Conservation (phyloP, 2,888 invertebrate genomes). For the Cheilosia impressa region DNA sequence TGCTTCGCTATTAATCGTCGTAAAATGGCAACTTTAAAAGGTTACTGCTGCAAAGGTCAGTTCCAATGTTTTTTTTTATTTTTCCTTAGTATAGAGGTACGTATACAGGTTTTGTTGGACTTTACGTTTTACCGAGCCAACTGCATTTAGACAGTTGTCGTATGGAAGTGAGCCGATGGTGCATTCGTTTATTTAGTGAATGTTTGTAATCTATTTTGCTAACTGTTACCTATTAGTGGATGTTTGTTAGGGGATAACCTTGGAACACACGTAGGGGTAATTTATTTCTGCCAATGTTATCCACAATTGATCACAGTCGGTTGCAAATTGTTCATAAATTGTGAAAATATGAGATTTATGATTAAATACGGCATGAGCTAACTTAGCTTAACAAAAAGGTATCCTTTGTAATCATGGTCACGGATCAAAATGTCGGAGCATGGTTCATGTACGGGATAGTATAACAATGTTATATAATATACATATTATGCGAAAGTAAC, state of each 20-base stretch:
- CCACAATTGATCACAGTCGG: too few relatives aligned
- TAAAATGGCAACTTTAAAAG: constrained; percentile 41
- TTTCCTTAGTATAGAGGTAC: background rate
- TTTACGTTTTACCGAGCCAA: constrained; percentile 1
- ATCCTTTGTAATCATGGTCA: too few relatives aligned
- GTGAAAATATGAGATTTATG: too few relatives aligned
- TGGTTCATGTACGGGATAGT: too few relatives aligned
- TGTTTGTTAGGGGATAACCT: constrained; percentile 2
- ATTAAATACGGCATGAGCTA: too few relatives aligned
- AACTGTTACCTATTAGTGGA: background rate
- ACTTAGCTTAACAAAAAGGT: too few relatives aligned
- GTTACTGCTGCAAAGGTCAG: constrained; percentile 54
- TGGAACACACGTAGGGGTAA: background rate
- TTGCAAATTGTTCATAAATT: too few relatives aligned
- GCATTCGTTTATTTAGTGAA: background rate
- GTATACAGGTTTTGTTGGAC: constrained; percentile 32
- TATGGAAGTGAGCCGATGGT: background rate
- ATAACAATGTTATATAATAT: too few relatives aligned
- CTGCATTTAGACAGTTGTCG: constrained; percentile 19
- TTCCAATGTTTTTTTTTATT: constrained; percentile 6
- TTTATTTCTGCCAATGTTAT: background rate
- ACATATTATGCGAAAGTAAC: too few relatives aligned
- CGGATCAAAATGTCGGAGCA: too few relatives aligned
- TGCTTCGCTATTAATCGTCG: background rate
- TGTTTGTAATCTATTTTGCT: background rate